Conservation (phyloP, 2,888 invertebrate genomes). For the Cremastobaeus sp. region DNA sequence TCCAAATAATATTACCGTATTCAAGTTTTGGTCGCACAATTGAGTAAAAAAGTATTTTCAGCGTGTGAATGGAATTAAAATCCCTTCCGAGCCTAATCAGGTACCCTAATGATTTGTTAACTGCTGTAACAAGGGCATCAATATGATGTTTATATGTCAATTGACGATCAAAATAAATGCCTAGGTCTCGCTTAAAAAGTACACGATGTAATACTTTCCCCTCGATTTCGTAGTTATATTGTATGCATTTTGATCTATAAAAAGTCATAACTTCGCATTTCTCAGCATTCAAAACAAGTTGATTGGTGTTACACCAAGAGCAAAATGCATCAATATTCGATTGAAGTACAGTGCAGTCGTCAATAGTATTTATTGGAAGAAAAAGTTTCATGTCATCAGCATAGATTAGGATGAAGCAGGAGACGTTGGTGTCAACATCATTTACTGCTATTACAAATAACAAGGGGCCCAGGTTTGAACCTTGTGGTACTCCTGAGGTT, state of each 20-base stretch:
- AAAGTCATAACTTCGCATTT: background rate
- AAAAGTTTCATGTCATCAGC: background rate
- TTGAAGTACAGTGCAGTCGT: background rate
- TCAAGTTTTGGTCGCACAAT: constrained; percentile 21
- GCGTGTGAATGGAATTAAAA: too few species aligned
- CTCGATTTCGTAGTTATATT: background rate
- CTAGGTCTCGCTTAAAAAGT: constrained; percentile 2
- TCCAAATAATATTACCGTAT: constrained; percentile 11
- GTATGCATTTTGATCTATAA: background rate
- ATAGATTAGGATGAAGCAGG: background rate
- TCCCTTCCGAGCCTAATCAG: too few species aligned
- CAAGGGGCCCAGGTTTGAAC: background rate
- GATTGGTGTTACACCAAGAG: background rate
- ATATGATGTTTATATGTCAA: too few species aligned
- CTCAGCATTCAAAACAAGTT: background rate
- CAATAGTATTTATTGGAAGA: background rate
- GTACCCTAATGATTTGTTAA: too few species aligned
- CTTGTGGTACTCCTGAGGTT: background rate
- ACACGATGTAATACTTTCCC: background rate
- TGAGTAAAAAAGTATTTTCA: too few species aligned
- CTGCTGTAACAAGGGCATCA: too few species aligned
- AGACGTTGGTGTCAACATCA: background rate
- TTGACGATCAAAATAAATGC: too few species aligned
- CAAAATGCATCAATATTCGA: background rate
- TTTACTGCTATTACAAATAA: background rate